These are phyloP conservation scores for Clunio marinus DNA, from an alignment of 2,888 invertebrate species.

Conservation along the genomic window DNA sequence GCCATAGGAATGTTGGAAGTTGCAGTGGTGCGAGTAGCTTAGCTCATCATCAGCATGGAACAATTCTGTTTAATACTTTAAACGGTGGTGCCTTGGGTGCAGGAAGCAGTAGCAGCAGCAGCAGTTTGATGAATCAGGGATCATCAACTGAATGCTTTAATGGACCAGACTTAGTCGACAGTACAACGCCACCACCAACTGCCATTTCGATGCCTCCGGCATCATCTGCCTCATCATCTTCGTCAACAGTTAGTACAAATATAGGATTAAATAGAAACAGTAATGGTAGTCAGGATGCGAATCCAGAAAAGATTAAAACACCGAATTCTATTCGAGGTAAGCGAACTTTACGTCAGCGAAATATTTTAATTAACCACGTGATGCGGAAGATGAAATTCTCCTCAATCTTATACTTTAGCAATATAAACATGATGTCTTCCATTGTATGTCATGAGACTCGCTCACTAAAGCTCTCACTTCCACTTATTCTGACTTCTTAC, in stretches of 20 bases:
- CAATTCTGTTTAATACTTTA: slow-evolving; percentile 30
- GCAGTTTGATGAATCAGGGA: slow-evolving; percentile 11
- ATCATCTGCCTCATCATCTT: slow-evolving; percentile 38
- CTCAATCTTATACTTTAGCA: neutral
- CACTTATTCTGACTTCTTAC: neutral
- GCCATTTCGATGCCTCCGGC: slow-evolving; percentile 42
- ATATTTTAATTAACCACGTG: too few relatives aligned
- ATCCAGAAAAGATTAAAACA: slow-evolving; percentile 31
- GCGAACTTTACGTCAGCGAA: too few relatives aligned
- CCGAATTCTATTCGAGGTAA: slow-evolving; percentile 38
- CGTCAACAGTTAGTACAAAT: slow-evolving; percentile 38
- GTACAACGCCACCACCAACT: slow-evolving; percentile 45
- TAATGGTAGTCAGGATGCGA: slow-evolving; percentile 32
- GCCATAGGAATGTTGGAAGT: neutral
- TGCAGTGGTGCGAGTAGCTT: neutral
- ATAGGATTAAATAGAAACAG: slow-evolving; percentile 34
- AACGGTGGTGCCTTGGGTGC: slow-evolving; percentile 35
- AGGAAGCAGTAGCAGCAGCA: too few relatives aligned
- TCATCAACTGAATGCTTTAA: slow-evolving; percentile 36
- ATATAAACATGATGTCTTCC: neutral
- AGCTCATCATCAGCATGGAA: slow-evolving; percentile 34
- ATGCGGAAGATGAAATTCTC: too few relatives aligned
- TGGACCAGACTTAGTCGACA: slow-evolving; percentile 44
- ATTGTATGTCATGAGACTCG: neutral
- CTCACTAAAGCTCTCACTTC: slow-evolving; percentile 6